Evolutionary conservation across 2,113 vertebrate genomes (phyloP), one percentile per base, ranked within the genome.

Genomic region (Anseranas semipalmata): DNA sequence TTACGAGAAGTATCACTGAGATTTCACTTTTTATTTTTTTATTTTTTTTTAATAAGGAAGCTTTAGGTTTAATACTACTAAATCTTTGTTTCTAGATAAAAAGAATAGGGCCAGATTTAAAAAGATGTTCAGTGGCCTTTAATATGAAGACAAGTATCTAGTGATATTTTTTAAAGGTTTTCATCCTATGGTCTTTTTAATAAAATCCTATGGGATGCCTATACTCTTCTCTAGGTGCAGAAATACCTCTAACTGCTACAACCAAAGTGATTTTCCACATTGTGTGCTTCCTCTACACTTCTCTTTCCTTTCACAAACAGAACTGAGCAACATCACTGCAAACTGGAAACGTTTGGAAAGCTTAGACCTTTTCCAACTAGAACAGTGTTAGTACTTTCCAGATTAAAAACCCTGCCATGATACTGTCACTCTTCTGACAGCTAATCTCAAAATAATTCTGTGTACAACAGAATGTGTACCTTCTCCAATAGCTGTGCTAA

Each of bases 361-460:
- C 52, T 52, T 56, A 43, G 60, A 33, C 32, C 85, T 74, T 66
- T 96, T 46, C 52, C 6, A 43, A 39, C 89, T 77, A 82, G 60
- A 92, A 85, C 21, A 89, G 37, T 70, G 24, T 45, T 73, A 88
- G 46, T 12, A 77, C 85, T 66, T 92, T 55, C 32, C 24, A 56
- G n/a, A 28, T 85, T 45, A 45, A 45, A 77, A 63, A 12, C 43
- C 56, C n/a, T 60, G 9, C 33, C 77, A 21, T 37, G 45, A 35
- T 19, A 70, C 24, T 1, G 0, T 58, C 32, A 35, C 9, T 84
- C 37, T 48, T 41, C 16, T 71, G 10, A 9, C 14, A 53, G 37
- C 73, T 85, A 73, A 94, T 73, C 37, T 83, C 59, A 72, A 46
- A 93, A 77, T 93, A 81, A 68, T 91, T 65, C 19, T 96, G 16